A percentile compares a stretch with the other conserved stretches of the same genome.
These are phyloP conservation scores for Ibidorhyncha struthersii DNA, from an alignment of 2,113 vertebrate genomes.

Conservation along the genomic window DNA sequence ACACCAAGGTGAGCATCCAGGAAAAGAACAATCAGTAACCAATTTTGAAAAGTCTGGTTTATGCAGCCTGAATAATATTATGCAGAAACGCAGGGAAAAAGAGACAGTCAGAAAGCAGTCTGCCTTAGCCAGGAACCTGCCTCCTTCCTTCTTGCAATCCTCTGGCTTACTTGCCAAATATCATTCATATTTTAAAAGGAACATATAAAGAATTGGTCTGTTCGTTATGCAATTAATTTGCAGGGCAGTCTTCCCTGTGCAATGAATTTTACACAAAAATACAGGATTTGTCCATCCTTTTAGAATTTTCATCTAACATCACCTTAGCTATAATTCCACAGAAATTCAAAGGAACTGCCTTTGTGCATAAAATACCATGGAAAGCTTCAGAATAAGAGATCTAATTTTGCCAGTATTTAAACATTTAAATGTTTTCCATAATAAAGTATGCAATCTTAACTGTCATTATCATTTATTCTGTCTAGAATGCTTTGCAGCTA, in stretches of 20 bases:
- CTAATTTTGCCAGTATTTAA: background rate
- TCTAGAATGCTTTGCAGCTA: background rate
- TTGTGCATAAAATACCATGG: background rate
- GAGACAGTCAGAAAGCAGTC: background rate
- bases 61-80: background rate
- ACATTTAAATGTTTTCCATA: background rate
- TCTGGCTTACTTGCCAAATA: background rate
- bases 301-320: background rate
- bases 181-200: background rate
- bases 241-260: background rate
- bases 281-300: background rate
- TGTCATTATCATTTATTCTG: background rate
- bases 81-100: background rate
- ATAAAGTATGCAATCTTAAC: background rate
- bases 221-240: background rate
- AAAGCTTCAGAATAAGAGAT: background rate
- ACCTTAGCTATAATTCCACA: background rate
- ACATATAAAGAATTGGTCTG: background rate
- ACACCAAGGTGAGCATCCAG: background rate
- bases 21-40: background rate
- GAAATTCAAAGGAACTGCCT: background rate
- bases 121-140: background rate
- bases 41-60: background rate
- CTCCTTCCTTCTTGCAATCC: background rate
- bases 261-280: slow-evolving; percentile 16